Evolutionary conservation across 2,888 invertebrate genomes (phyloP), one percentile per base, ranked within the genome.

Genomic region (Drosophila affinis): DNA sequence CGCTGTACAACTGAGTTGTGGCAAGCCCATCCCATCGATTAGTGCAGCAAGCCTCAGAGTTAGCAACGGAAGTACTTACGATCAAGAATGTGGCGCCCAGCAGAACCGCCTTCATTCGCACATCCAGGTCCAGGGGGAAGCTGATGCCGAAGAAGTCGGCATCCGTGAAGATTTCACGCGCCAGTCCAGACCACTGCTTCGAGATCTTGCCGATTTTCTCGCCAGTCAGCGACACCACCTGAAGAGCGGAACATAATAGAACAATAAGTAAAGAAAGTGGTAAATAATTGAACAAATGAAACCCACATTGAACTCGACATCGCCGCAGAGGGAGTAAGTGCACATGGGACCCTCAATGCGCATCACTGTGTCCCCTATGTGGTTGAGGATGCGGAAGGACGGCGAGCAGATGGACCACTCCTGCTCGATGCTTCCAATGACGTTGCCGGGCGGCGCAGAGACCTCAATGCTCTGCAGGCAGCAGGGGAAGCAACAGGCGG

Each of bases 111-210:
- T 97, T 97, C 93, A 96, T 95, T 91, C 95, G 94, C 51, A 96
- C 96, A 90, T 98, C 97, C 88, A 98, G 93, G 91, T 98, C 97
- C 93, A 96, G 93, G 0, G 98, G 98, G 91, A 98, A 98, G n/a
- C 95, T 94, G 71, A 98, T 95, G 29, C 97, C 97, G 91, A 98
- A 98, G 91, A 95, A 95, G 91, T 98, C 97, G 0, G 97, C 94
- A 92, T 97, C 97, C 0, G 97, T 97, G 91, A 97, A 97, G 68
- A 94, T 92, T 93, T 98, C 98, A 64, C 96, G 94, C 1, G 95
- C 93, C 52, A 97, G 87, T 0, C 98, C 98, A 0, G 96, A 95
- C 98, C 98, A 98, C 90, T 97, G 96, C 91, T 98, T 98, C 0
- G 96, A 96, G 80, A 98, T 98, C 91, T 95, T 95, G 1, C 98